Percentiles rank a stretch among this genome's conserved stretches.
phyloP scores from a whole-genome alignment of 2,797 vertebrate species.

The Morelia viridis region DNA sequence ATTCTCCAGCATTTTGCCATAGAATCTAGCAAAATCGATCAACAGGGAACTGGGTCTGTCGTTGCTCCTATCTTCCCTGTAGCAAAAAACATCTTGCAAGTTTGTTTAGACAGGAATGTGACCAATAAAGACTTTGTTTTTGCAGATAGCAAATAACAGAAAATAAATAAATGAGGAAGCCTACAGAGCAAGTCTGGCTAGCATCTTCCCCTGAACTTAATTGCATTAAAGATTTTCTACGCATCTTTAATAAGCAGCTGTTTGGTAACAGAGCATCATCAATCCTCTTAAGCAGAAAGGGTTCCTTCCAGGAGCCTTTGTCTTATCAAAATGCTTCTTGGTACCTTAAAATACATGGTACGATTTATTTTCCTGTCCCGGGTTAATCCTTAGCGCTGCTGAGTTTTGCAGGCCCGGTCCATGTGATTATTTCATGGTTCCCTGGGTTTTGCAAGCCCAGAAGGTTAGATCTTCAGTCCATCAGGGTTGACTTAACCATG shows the following conservation, averaged over 20 bases:
- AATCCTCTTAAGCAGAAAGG: accelerated
- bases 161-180: background rate
- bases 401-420: background rate
- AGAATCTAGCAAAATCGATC: background rate
- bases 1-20: background rate
- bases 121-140: background rate
- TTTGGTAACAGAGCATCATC: background rate
- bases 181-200: background rate
- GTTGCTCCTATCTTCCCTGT: background rate
- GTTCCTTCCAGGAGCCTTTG: background rate
- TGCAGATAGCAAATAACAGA: background rate
- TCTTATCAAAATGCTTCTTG: constrained; percentile 12
- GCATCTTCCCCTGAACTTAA: constrained; percentile 42
- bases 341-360: background rate
- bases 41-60: background rate
- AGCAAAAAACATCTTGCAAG: background rate
- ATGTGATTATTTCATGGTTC: background rate
- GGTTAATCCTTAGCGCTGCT: background rate
- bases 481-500: background rate
- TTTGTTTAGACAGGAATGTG: background rate
- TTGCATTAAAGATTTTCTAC: constrained; percentile 52
- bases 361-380: background rate
- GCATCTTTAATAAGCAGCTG: constrained; percentile 21
- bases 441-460: background rate
- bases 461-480: background rate